Conservation (phyloP, 1,140 invertebrate species). For the Drosophila willistoni region DNA sequence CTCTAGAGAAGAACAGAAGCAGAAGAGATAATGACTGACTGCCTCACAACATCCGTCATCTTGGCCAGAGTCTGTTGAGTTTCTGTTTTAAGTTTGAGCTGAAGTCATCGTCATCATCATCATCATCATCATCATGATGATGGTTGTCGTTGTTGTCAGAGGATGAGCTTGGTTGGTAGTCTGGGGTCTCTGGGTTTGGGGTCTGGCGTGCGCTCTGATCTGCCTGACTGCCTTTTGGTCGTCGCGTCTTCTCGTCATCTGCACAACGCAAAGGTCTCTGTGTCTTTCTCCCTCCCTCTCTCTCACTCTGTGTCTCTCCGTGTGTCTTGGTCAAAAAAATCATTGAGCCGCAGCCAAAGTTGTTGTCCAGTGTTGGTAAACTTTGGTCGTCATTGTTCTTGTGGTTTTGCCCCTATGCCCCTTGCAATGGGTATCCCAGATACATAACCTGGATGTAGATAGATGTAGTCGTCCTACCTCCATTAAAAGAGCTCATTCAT, state of each 20-base stretch:
- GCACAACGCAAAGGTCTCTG: constrained; percentile 27
- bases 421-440: neutral
- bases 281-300: neutral
- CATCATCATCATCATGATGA: no score
- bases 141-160: constrained; percentile 11
- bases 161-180: constrained; percentile 49
- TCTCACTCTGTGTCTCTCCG: constrained; percentile 13
- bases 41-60: constrained; percentile 74
- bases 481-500: neutral
- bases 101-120: constrained; percentile 24
- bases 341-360: constrained; percentile 44
- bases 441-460: neutral
- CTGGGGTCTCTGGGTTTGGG: constrained; percentile 11
- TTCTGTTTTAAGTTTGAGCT: constrained; percentile 5
- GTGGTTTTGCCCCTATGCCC: constrained; percentile 8
- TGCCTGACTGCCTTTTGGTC: constrained; percentile 66
- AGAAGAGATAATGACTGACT: constrained; percentile 54
- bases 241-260: constrained; percentile 52
- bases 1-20: constrained; percentile 38
- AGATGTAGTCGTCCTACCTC: neutral
- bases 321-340: constrained; percentile 51
- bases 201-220: constrained; percentile 76
- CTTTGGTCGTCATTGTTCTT: constrained; percentile 1
- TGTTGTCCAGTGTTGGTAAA: constrained; percentile 21
- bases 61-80: constrained; percentile 35